Conservation (phyloP, 2,113 vertebrate genomes). For the Bostrychus sinensis region DNA sequence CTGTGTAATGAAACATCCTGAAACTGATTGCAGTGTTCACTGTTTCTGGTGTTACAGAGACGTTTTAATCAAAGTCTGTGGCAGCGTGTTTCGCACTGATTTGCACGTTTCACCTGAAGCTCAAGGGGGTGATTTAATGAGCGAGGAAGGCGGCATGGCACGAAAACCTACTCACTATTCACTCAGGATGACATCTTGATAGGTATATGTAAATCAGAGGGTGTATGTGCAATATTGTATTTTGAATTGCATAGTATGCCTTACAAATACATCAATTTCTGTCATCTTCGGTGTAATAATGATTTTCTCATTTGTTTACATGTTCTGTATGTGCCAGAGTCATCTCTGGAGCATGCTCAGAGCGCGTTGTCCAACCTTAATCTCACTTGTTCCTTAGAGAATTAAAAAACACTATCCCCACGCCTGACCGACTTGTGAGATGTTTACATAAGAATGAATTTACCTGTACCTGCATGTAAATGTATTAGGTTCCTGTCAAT, state of each 20-base stretch:
- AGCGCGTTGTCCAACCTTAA: no score
- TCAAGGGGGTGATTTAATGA: background rate
- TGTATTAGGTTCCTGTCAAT: no score
- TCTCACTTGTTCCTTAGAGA: no score
- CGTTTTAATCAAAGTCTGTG: slow-evolving; percentile 16
- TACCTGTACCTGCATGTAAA: no score
- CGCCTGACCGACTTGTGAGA: no score
- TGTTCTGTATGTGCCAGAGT: no score
- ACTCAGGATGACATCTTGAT: background rate
- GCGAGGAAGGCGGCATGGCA: background rate
- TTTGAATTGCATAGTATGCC: no score
- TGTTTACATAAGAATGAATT: no score
- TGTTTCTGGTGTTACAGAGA: background rate
- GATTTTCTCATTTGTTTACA: no score
- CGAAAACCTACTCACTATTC: background rate
- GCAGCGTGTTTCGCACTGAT: slow-evolving; percentile 40
- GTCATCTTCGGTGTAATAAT: no score
- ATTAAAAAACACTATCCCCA: no score
- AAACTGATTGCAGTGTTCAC: background rate
- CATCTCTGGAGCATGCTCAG: no score
- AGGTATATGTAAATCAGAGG: background rate
- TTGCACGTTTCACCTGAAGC: slow-evolving; percentile 12
- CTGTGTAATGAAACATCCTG: background rate
- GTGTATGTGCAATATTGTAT: background rate
- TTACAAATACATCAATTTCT: background rate